Percentiles rank a stretch among this genome's conserved stretches.
phyloP scores from a whole-genome alignment of 1,140 invertebrate species.

The Schlechtendalia chinensis region DNA sequence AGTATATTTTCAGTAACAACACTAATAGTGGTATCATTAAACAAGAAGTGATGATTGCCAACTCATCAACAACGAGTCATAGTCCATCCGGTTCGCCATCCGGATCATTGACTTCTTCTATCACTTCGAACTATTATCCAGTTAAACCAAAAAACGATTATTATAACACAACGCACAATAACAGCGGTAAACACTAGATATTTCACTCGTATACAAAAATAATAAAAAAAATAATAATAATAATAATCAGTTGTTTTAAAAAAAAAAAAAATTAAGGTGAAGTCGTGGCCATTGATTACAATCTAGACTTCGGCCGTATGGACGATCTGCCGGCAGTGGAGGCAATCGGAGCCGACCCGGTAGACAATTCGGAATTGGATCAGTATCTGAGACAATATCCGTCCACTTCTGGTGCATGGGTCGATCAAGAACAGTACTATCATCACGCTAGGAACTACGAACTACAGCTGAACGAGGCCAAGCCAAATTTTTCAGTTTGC shows the following conservation, averaged over 20 bases:
- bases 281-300: constrained; percentile 17
- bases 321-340: constrained; percentile 38
- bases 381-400: constrained; percentile 47
- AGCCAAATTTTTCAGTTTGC: background rate
- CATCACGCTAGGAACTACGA: constrained; percentile 16
- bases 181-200: constrained; percentile 11
- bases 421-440: background rate
- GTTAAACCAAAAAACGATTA: background rate
- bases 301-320: constrained; percentile 43
- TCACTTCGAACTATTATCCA: constrained; percentile 48
- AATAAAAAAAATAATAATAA: no score
- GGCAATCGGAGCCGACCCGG: constrained; percentile 35
- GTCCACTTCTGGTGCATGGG: background rate
- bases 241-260: no score
- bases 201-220: no score
- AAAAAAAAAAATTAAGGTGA: no score
- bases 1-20: constrained; percentile 35
- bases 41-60: constrained; percentile 20
- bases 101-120: constrained; percentile 50
- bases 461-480: constrained; percentile 7
- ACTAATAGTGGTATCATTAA: constrained; percentile 39
- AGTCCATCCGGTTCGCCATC: constrained; percentile 29
- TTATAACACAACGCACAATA: background rate
- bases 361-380: constrained; percentile 51
- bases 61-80: constrained; percentile 19